phyloP scores from a whole-genome alignment of 2,797 vertebrate genomes.

The Urophycis tenuis region DNA sequence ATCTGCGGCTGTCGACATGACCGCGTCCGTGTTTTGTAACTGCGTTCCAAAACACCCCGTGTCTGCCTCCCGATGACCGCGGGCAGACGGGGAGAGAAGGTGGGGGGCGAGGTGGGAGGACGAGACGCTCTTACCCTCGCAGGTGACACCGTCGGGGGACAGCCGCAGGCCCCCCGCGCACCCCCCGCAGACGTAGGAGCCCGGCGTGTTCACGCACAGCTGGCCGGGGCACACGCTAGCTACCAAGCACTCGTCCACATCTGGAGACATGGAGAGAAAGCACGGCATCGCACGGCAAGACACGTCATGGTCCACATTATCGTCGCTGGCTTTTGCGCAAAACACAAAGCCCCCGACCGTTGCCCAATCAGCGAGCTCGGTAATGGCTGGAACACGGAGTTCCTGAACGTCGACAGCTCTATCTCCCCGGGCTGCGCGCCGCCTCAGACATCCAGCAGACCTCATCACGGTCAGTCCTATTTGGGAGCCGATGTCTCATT shows the following conservation, averaged over 20 bases:
- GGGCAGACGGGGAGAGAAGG: not conserved
- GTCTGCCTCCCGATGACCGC: not conserved
- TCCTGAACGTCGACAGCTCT: constrained; percentile 49
- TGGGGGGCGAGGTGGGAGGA: not conserved
- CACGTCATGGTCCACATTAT: constrained; percentile 50
- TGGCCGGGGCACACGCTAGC: constrained; percentile 55
- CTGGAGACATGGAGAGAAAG: constrained; percentile 52
- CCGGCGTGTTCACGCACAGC: constrained; percentile 60
- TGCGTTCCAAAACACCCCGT: no score
- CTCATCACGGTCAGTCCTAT: constrained; percentile 37
- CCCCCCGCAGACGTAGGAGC: constrained; percentile 62
- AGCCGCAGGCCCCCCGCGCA: constrained; percentile 54
- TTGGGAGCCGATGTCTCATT: constrained; percentile 47
- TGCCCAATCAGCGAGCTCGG: constrained; percentile 46
- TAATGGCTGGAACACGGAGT: constrained; percentile 36
- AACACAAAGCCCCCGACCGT: constrained; percentile 44
- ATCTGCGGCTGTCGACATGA: not conserved
- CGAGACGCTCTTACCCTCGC: constrained; percentile 50
- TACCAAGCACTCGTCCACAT: constrained; percentile 67
- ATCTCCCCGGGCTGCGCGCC: constrained; percentile 30
- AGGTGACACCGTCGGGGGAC: constrained; percentile 44
- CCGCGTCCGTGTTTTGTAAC: not conserved
- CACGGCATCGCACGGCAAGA: constrained; percentile 6
- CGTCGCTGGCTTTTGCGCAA: constrained; percentile 51
- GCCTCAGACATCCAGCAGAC: constrained; percentile 2